Base-by-base conservation (phyloP, 37 sponge, comb jelly and placozoan genomes). In the Axinella damicornis region DNA sequence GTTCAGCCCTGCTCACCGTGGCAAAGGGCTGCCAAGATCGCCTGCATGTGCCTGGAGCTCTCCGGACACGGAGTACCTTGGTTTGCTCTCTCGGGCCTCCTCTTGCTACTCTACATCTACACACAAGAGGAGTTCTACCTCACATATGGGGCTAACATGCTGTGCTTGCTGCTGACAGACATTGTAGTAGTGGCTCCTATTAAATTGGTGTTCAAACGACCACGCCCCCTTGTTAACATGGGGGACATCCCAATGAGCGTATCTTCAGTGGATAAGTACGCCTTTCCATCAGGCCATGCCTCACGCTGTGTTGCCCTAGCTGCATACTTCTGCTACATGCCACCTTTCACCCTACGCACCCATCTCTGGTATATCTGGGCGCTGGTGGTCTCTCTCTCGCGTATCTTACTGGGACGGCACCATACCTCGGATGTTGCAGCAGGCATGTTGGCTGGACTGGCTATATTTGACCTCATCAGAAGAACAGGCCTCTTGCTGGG, bases 251-350 rank as follows among this genome's bases (percentile, higher is more conserved):
- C 88, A 0, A 57, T 89, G 25, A 83, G 89, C 32, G 87, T 91
- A 13, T 89, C 92, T 1, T 64, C 77, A 15, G 81, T 97, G 11
- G 97, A 97, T 77, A 21, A 64, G 2, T 95, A 95, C 61, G 95
- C 97, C 5, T 97, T 97, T 31, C 97, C 97, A 27, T 97, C 97
- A 0, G 97, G 97, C 33, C 97, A 97, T 38, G 91, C 97, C 33
- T 90, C 97, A 22, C 73, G 97, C 13, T 77, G 80, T 52, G 90
- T 91, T 19, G 91, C 94, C 1, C 62, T 97, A 20, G 90, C 92
- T 19, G 80, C 80, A 25, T 88, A 77, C 53, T 75, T 93, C 68
- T 82, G 79, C 65, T 91, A 84, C 53, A 64, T 88, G 63, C 85
- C 89, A 14, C 88, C 89, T 1, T 83, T 86, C 34, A n/a, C 41